Base-by-base conservation (phyloP, 1,140 invertebrate genomes). In the Pteromalus puparum region DNA sequence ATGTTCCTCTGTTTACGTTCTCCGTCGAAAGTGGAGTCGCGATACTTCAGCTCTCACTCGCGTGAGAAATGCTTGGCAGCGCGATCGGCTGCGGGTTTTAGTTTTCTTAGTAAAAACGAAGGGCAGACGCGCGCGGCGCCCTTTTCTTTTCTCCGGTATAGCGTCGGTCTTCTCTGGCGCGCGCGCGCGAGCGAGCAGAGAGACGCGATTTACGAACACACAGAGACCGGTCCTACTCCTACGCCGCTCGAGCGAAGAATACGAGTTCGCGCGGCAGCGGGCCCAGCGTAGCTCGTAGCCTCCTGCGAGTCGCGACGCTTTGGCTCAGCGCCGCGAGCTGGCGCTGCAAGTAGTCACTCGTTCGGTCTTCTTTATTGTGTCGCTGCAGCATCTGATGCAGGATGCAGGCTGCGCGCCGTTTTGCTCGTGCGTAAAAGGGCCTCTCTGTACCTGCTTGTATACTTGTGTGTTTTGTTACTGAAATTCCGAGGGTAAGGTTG, bases 171-270 rank as follows among this genome's bases (percentile, higher is more conserved):
- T 61, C 53, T 18, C 46, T 48, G 53, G 53, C 21, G 53, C 53
- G 53, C 15, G 53, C 15, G 53, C 15, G 21, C 24, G 68, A 12
- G 26, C 5, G 18, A 34, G 46, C 61, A 26, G 48, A 26, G 24
- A 28, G 6, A 48, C 34, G 21, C 24, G 46, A 70, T 30, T 12
- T 15, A 28, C 12, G 21, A 26, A 70, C 67, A 13, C 67, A 70
- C 74, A 42, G 24, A 42, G 72, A 84, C 53, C 76, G 84, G 87
- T 87, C 88, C 89, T 89, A 91, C 92, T 91, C 91, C 90, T 90
- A 91, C 92, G 91, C 91, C 87, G 88, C 90, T 84, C 89, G 87
- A 90, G 87, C 90, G 87, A 90, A 90, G 92, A 93, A 92, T 93
- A 91, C 89, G 88, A 77, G 78, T 75, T 77, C 81, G 87, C 86